phyloP scores from a whole-genome alignment of 1,140 invertebrate genomes.

The Trichonephila inaurata region DNA sequence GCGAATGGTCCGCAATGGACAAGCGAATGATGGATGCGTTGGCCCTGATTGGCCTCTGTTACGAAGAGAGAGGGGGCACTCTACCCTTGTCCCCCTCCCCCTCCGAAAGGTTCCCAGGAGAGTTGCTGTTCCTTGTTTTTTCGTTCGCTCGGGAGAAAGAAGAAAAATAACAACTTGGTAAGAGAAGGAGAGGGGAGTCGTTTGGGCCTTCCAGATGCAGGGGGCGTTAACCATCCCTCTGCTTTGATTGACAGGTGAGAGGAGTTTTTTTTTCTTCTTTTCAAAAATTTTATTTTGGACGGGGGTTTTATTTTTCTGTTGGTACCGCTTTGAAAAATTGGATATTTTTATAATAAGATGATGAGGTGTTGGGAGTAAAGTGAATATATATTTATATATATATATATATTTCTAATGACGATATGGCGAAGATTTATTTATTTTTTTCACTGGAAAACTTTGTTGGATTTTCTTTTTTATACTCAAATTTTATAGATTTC shows the following conservation, averaged over 20 bases:
- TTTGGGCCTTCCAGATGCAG: constrained; percentile 43
- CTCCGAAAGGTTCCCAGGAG: constrained; percentile 32
- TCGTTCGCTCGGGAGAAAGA: neutral
- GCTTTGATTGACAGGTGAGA: constrained; percentile 43
- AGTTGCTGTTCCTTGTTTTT: constrained; percentile 53
- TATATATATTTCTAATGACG: neutral
- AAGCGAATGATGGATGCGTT: constrained; percentile 70
- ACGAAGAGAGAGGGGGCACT: neutral
- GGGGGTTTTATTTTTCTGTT: neutral
- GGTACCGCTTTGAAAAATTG: neutral
- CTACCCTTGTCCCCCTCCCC: neutral
- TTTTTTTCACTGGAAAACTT: no score
- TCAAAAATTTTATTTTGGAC: neutral
- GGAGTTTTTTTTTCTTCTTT: neutral
- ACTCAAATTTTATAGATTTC: no score
- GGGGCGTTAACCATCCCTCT: constrained; percentile 43
- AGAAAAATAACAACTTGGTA: constrained; percentile 12
- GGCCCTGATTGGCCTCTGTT: constrained; percentile 71
- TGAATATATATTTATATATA: neutral
- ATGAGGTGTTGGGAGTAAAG: neutral
- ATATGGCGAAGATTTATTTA: no score
- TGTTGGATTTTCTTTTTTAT: no score
- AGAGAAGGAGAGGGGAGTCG: neutral
- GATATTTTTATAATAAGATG: neutral
- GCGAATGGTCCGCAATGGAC: constrained; percentile 57